Evolutionary conservation across 2,797 vertebrate genomes (phyloP), one percentile per base, ranked within the genome.

Genomic region (Nannoperca obscura): DNA sequence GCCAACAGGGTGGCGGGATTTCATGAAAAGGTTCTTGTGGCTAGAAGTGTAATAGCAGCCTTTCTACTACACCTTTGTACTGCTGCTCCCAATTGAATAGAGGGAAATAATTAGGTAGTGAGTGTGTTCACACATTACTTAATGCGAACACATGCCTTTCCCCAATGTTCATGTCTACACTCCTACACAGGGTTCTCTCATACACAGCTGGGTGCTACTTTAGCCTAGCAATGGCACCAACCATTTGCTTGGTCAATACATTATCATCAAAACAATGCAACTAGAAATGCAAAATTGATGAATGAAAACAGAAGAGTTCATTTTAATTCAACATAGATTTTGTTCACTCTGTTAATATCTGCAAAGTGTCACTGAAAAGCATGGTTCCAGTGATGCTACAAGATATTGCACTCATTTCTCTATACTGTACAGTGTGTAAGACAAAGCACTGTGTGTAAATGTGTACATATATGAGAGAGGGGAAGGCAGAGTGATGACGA

Each of bases 401-500:
- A 69, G 47, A 68, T 32, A 54, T 64, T 27, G 24, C 52, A 46
- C 17, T 44, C 11, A 20, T 22, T 49, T 4, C 22, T 38, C n/a
- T 68, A 3, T 27, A 17, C 24, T 50, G 40, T 34, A 34, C 38
- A 24, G n/a, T 14, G 40, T 42, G 12, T 36, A 58, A 79, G 60
- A 83, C 36, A 74, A 75, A 72, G 65, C 47, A 46, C 9, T 34
- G 30, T 80, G 44, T 40, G 24, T 67, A 47, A 67, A 82, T 57
- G 50, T 59, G 47, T 38, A 63, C 14, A 74, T 54, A 15, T 13
- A 67, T 67, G 46, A 53, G 32, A 69, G 74, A 42, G 52, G 14
- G 65, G 66, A 65, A 81, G 64, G 71, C 74, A 88, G 86, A 82
- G 65, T 66, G 88, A 92, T 92, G 91, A 93, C 81, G 30, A 65